Percentiles rank a stretch among this genome's conserved stretches.
These are phyloP conservation scores for Phrixothrix hirtus DNA, from an alignment of 2,888 invertebrate genomes.

Conservation along the genomic window DNA sequence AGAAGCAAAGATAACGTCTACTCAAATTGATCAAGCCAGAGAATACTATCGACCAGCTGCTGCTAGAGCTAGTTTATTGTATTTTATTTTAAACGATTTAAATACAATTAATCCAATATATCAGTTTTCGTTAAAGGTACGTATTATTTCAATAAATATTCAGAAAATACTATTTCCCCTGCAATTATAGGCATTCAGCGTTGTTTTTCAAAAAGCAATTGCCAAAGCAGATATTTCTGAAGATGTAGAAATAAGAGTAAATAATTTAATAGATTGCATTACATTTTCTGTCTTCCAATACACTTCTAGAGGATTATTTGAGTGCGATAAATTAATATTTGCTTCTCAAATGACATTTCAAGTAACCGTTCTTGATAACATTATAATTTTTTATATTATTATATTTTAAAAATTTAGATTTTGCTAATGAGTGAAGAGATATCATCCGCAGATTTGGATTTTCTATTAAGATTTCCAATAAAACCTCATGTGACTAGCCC, in stretches of 20 bases:
- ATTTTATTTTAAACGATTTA: slow-evolving; percentile 91
- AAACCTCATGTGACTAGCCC: slow-evolving; percentile 75
- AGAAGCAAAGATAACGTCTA: slow-evolving; percentile 83
- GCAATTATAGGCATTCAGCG: slow-evolving; percentile 89
- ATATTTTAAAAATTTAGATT: too few relatives aligned
- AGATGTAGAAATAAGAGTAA: slow-evolving; percentile 72
- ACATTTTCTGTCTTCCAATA: slow-evolving; percentile 86
- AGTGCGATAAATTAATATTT: slow-evolving; percentile 89
- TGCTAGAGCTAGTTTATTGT: slow-evolving; percentile 82
- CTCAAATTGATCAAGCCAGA: slow-evolving; percentile 87
- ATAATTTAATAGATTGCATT: slow-evolving; percentile 82
- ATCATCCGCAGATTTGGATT: slow-evolving; percentile 77
- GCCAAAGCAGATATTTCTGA: slow-evolving; percentile 68
- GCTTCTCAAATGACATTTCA: slow-evolving; percentile 78
- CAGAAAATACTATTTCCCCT: too few relatives aligned
- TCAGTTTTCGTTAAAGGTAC: slow-evolving; percentile 94
- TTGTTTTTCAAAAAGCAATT: slow-evolving; percentile 87
- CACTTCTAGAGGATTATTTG: slow-evolving; percentile 88
- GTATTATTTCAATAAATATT: too few relatives aligned
- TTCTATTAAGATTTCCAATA: slow-evolving; percentile 82
- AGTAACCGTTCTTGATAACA: too few relatives aligned
- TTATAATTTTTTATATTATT: too few relatives aligned
- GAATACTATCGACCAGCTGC: slow-evolving; percentile 88
- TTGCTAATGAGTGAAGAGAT: slow-evolving; percentile 69
- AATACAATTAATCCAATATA: slow-evolving; percentile 93